Evolutionary conservation across 2,797 vertebrate genomes (phyloP).

Genomic region (Acanthopagrus latus): DNA sequence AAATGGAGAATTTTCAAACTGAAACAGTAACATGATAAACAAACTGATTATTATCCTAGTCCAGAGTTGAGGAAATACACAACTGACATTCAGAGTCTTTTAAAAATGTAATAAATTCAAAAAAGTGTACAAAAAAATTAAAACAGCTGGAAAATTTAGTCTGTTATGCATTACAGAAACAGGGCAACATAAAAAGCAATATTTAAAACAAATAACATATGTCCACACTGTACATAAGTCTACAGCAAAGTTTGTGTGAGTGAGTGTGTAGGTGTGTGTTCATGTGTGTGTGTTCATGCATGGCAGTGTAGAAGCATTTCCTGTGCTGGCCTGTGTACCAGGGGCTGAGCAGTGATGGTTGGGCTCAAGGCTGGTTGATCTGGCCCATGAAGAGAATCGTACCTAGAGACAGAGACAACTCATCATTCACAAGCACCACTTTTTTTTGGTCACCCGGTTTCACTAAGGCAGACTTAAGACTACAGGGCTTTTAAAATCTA

Average conservation of each 20-base stretch:
- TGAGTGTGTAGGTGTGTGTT: conserved; percentile 22
- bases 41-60: conserved; percentile 56
- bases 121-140: conserved; percentile 69
- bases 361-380: conserved; percentile 92
- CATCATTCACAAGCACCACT: neutral
- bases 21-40: conserved; percentile 57
- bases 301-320: conserved; percentile 42
- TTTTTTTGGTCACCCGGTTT: too few species aligned
- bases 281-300: conserved; percentile 30
- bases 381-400: conserved; percentile 96
- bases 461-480: too few species aligned
- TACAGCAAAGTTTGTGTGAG: conserved; percentile 51
- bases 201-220: conserved; percentile 73
- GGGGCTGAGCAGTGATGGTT: neutral
- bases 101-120: conserved; percentile 69
- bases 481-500: too few species aligned
- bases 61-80: conserved; percentile 68
- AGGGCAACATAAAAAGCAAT: conserved; percentile 71
- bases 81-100: conserved; percentile 73
- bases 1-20: conserved; percentile 36
- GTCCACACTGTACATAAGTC: conserved; percentile 71
- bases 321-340: conserved; percentile 27
- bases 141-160: conserved; percentile 68
- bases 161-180: conserved; percentile 65
- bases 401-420: conserved; percentile 80